Evolutionary conservation across 2,888 invertebrate species (phyloP).

Genomic region (Meandrusa payeni): DNA sequence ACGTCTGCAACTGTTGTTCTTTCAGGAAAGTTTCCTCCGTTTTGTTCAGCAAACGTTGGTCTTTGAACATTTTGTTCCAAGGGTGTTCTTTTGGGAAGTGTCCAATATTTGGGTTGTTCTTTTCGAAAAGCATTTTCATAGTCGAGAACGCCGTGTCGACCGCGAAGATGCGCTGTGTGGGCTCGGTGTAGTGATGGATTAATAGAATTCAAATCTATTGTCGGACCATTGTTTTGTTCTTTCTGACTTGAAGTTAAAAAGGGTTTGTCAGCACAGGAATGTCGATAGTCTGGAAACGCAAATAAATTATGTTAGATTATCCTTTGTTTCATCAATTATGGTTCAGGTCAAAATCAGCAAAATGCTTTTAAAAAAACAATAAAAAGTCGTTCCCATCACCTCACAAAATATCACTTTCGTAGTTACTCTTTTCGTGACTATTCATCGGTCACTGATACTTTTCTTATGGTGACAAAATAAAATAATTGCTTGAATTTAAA

Average conservation of each 20-base stretch:
- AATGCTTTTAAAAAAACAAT: no score
- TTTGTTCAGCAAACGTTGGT: constrained; percentile 27
- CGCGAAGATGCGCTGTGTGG: constrained; percentile 59
- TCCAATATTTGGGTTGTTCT: constrained; percentile 80
- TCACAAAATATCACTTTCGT: no score
- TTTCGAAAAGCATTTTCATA: constrained; percentile 48
- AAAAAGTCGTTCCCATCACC: no score
- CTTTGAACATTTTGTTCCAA: constrained; percentile 38
- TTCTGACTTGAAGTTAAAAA: constrained; percentile 36
- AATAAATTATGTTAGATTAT: constrained; percentile 20
- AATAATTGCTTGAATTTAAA: no score
- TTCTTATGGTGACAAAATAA: no score
- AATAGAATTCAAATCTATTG: constrained; percentile 50
- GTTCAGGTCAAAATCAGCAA: no score
- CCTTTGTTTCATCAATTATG: no score
- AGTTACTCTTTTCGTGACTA: no score
- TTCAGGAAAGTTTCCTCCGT: constrained; percentile 41
- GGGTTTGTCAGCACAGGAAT: constrained; percentile 81
- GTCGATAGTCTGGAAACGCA: constrained; percentile 82
- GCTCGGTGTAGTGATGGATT: constrained; percentile 53
- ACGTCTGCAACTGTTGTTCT: constrained; percentile 36
- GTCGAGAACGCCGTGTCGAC: constrained; percentile 56
- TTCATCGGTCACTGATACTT: no score
- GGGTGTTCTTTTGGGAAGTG: constrained; percentile 70
- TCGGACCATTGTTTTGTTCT: constrained; percentile 45